Base-by-base conservation (phyloP, 1,140 invertebrate genomes). In the Ganaspis sp. region DNA sequence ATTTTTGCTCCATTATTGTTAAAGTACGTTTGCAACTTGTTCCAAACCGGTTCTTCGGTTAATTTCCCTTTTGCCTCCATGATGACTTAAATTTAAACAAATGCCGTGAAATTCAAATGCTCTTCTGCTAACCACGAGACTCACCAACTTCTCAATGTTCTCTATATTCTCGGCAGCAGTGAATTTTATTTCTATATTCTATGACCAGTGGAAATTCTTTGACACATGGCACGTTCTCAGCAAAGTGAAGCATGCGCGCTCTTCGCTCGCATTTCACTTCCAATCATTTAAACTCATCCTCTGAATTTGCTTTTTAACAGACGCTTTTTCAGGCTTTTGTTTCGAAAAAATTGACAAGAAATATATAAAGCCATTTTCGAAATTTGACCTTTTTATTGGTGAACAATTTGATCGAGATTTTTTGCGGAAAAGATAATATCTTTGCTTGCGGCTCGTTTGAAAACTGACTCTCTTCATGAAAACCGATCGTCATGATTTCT, bases 21-120 rank as follows among this genome's bases (percentile, higher is more conserved):
- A 84, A 94, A 96, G 89, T 94, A 95, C 42, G 95, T 92, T 85
- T 96, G 92, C 21, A 98, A 90, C 86, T 95, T 94, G 83, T 93
- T 92, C 91, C 93, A 98, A 21, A 93, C 92, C 8, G 93, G 83
- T 83, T 97, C 95, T 74, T 94, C 88, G 40, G 92, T 93, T 72
- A 97, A 89, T 82, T 90, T 90, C 34, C 74, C 72, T 79, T 90
- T 92, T 1, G 77, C 71, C 71, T 90, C 91, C 92, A 92, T 93
- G n/a, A n/a, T n/a, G 19, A 12, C 15, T 71, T 54, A 49, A n/a
- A 69, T 74, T 74, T 6, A 40, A 69, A 74, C 19, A 73, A 74
- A 74, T 38, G 9, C 53, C 53, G 54, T 64, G 23, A 26, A 64
- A 64, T 64, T 29, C 26, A 64, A 64, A 64, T 29, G 58, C 23